These are phyloP conservation scores for Pomatorhinus ruficollis DNA, from an alignment of 2,113 vertebrate genomes.

Conservation along the genomic window DNA sequence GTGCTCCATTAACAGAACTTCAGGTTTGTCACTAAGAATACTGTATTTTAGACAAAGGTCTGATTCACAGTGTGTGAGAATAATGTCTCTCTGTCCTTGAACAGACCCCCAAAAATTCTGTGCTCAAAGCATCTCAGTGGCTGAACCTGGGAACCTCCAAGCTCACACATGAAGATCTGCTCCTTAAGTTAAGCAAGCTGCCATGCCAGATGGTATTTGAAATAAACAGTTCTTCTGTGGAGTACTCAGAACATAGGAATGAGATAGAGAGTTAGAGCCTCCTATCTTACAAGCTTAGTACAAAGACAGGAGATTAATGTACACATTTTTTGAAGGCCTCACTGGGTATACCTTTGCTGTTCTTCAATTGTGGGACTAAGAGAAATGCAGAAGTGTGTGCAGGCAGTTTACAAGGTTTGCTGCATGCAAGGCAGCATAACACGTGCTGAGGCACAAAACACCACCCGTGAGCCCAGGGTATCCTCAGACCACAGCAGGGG, in stretches of 20 bases:
- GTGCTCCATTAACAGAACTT: not conserved
- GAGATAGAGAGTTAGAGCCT: not conserved
- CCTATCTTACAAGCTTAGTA: not conserved
- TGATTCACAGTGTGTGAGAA: not conserved
- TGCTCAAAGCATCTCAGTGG: not conserved
- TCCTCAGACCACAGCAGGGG: not conserved
- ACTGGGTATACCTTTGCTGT: not conserved
- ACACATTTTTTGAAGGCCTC: not conserved
- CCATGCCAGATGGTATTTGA: not conserved
- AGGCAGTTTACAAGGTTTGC: not conserved
- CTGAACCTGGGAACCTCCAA: not conserved
- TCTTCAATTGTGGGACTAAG: not conserved
- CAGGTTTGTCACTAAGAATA: not conserved
- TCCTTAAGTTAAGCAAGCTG: not conserved
- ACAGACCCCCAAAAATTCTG: not conserved
- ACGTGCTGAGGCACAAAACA: not conserved
- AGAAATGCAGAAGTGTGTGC: not conserved
- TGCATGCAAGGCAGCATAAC: not conserved
- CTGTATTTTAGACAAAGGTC: not conserved
- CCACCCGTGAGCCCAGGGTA: rapidly evolving
- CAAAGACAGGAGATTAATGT: not conserved
- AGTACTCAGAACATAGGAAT: not conserved
- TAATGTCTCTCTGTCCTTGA: not conserved
- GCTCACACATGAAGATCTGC: not conserved
- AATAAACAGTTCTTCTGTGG: not conserved